Conservation (phyloP, 2,888 invertebrate genomes). For the Anodontia alba region DNA sequence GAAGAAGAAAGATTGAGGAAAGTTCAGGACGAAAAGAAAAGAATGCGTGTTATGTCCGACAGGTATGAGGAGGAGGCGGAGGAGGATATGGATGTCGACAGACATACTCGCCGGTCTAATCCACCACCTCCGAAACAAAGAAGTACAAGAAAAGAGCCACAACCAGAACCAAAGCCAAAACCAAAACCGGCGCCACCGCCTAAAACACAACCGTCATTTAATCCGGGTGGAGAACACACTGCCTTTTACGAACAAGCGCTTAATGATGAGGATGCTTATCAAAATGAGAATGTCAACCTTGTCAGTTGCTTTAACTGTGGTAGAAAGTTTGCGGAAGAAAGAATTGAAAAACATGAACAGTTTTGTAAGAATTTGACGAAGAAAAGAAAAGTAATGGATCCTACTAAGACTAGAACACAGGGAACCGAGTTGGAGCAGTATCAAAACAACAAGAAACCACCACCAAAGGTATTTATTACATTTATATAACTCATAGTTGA, state of each 20-base stretch:
- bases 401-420: slow-evolving; percentile 86
- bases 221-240: slow-evolving; percentile 42
- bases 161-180: slow-evolving; percentile 33
- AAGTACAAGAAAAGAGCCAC: slow-evolving; percentile 1
- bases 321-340: slow-evolving; percentile 92
- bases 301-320: slow-evolving; percentile 91
- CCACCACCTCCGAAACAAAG: slow-evolving; percentile 34
- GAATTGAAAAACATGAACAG: slow-evolving; percentile 85
- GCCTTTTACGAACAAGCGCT: slow-evolving; percentile 61
- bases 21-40: slow-evolving; percentile 54
- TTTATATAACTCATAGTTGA: no score
- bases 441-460: slow-evolving; percentile 28
- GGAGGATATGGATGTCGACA: slow-evolving; percentile 22
- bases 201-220: slow-evolving; percentile 13
- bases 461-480: slow-evolving; percentile 83
- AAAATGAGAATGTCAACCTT: slow-evolving; percentile 76
- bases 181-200: slow-evolving; percentile 49
- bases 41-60: slow-evolving; percentile 44
- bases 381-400: slow-evolving; percentile 82
- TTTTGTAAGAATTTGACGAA: slow-evolving; percentile 79
- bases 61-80: slow-evolving; percentile 35
- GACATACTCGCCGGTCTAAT: slow-evolving; percentile 9
- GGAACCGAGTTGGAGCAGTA: slow-evolving; percentile 92
- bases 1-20: slow-evolving; percentile 58
- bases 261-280: slow-evolving; percentile 62